phyloP scores from a whole-genome alignment of 2,888 invertebrate species.

The Brachycybe producta region DNA sequence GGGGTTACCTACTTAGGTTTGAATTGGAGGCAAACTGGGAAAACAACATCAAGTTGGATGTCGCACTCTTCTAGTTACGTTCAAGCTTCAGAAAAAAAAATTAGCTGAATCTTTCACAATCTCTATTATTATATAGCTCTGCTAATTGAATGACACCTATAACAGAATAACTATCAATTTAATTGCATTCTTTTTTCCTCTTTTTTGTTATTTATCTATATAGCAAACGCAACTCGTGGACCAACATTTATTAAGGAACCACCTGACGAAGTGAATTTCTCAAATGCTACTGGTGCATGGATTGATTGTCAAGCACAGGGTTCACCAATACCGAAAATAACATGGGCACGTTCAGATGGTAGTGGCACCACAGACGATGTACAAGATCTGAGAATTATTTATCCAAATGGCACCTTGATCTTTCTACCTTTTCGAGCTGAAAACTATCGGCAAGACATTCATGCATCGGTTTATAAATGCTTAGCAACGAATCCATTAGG shows the following conservation, averaged over 20 bases:
- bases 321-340: slow-evolving; percentile 27
- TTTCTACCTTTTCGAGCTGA: slow-evolving; percentile 24
- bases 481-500: slow-evolving; percentile 25
- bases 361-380: slow-evolving; percentile 26
- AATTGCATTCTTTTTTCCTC: neutral
- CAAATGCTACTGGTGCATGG: slow-evolving; percentile 29
- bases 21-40: too few relatives aligned
- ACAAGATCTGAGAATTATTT: slow-evolving; percentile 26
- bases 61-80: too few relatives aligned
- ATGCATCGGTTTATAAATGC: slow-evolving; percentile 26
- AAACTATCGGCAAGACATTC: slow-evolving; percentile 24
- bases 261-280: slow-evolving; percentile 26
- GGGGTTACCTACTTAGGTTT: too few relatives aligned
- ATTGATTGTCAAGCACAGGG: slow-evolving; percentile 29
- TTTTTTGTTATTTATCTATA: neutral
- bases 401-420: slow-evolving; percentile 25
- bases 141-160: too few relatives aligned
- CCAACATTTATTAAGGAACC: slow-evolving; percentile 18
- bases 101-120: too few relatives aligned
- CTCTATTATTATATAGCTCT: too few relatives aligned
- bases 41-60: too few relatives aligned
- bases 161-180: too few relatives aligned
- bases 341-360: slow-evolving; percentile 28
- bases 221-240: slow-evolving; percentile 9
- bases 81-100: too few relatives aligned